Evolutionary conservation across 2,797 vertebrate genomes (phyloP).

Genomic region (Cichlasoma orientale): DNA sequence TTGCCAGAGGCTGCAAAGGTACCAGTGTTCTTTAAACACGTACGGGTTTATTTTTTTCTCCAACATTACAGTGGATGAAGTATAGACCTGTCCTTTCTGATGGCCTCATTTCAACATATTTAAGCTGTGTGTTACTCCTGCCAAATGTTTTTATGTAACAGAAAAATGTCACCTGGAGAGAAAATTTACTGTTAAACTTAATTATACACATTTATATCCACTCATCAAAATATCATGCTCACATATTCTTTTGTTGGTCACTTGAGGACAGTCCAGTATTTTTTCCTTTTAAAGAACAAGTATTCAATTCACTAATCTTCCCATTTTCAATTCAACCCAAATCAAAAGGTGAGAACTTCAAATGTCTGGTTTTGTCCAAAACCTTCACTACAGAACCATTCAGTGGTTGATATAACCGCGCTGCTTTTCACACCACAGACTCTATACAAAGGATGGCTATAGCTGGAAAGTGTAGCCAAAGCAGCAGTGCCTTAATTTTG

Average conservation of each 20-base stretch:
- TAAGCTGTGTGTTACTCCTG: not conserved
- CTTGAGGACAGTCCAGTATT: not conserved
- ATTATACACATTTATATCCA: not conserved
- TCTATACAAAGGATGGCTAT: too few species aligned
- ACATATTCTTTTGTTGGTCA: not conserved
- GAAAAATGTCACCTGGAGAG: too few species aligned
- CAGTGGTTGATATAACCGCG: too few species aligned
- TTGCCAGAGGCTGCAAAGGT: conserved; percentile 14
- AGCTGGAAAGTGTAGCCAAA: not conserved
- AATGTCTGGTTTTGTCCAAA: not conserved
- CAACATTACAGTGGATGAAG: not conserved
- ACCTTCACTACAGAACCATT: too few species aligned
- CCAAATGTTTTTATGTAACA: not conserved
- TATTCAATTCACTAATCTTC: not conserved
- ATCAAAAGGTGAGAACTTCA: not conserved
- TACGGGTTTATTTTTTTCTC: conserved; percentile 6
- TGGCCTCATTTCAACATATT: not conserved
- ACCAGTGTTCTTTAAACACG: conserved; percentile 17
- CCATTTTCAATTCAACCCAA: too few species aligned
- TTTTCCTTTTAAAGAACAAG: not conserved
- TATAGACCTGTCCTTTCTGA: not conserved
- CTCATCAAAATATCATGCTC: not conserved
- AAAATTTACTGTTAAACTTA: too few species aligned
- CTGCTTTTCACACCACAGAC: not conserved
- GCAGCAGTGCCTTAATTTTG: not conserved